Percentiles rank a stretch among this genome's conserved stretches.
Conservation (phyloP, 2,113 vertebrate species). For the Chrysochloris asiatica region DNA sequence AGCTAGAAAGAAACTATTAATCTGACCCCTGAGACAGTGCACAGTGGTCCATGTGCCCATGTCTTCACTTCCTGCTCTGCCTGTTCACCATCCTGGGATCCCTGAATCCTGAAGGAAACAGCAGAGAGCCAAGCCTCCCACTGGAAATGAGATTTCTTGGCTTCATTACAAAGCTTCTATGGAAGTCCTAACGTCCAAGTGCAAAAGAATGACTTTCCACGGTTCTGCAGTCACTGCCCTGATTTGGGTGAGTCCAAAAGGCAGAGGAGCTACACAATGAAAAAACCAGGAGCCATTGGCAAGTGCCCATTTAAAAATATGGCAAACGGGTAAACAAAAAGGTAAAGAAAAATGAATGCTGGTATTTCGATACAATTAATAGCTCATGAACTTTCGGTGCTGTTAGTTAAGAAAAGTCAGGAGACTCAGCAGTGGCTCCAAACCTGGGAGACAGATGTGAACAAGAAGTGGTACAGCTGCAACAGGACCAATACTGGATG, state of each 20-base stretch:
- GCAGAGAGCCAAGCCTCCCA: background rate
- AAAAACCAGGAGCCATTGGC: background rate
- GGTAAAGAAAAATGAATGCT: conserved; percentile 11
- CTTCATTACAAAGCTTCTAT: too few relatives aligned
- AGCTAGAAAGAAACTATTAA: background rate
- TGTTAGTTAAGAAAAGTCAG: background rate
- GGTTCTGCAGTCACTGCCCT: background rate
- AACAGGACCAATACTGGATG: background rate
- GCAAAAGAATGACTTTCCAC: background rate
- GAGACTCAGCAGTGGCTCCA: background rate
- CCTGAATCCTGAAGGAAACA: background rate
- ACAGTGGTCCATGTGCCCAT: background rate
- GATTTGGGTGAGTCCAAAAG: background rate
- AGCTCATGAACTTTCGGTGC: background rate
- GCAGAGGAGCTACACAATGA: background rate
- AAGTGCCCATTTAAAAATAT: conserved; percentile 11
- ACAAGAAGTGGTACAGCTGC: background rate
- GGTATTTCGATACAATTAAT: background rate
- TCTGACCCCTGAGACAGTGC: background rate
- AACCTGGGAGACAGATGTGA: background rate
- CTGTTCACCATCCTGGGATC: background rate
- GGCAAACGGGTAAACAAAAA: background rate
- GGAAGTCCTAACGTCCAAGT: background rate
- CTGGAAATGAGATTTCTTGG: background rate
- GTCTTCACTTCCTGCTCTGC: background rate